Evolutionary conservation across 2,113 vertebrate genomes (phyloP).

Genomic region (Pachyramphus minor): DNA sequence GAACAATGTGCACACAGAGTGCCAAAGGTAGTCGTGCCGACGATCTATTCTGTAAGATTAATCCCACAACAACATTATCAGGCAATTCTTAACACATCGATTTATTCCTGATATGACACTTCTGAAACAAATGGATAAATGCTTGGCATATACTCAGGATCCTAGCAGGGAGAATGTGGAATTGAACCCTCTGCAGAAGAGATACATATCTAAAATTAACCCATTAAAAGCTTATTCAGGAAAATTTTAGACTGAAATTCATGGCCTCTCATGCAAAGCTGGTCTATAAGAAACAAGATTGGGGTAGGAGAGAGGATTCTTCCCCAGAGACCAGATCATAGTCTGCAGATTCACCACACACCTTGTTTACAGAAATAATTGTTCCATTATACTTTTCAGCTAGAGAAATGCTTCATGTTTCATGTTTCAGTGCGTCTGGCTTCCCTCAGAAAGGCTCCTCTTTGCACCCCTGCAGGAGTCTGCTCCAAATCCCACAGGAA

Average conservation of each 20-base stretch:
- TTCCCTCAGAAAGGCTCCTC: neutral
- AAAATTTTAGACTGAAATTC: neutral
- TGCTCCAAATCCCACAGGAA: neutral
- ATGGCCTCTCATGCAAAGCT: neutral
- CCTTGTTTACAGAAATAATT: neutral
- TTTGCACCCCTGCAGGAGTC: neutral
- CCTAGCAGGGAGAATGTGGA: slow-evolving; percentile 36
- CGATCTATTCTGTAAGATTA: slow-evolving; percentile 77
- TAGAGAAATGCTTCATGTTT: neutral
- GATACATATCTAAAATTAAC: slow-evolving; percentile 61
- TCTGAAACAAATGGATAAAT: slow-evolving; percentile 70
- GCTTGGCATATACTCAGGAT: slow-evolving; percentile 52
- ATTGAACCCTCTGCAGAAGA: neutral
- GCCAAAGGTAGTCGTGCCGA: slow-evolving; percentile 77
- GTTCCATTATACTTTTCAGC: neutral
- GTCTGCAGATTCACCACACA: neutral
- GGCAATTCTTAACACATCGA: slow-evolving; percentile 75
- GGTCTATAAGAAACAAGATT: neutral
- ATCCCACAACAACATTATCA: slow-evolving; percentile 79
- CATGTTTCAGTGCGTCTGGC: neutral
- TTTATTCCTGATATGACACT: slow-evolving; percentile 76
- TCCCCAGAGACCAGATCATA: neutral
- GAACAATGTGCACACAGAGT: slow-evolving; percentile 63
- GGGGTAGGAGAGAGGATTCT: neutral
- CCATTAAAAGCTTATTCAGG: neutral